phyloP scores from a whole-genome alignment of 2,113 vertebrate genomes.

The Carassius gibelio region DNA sequence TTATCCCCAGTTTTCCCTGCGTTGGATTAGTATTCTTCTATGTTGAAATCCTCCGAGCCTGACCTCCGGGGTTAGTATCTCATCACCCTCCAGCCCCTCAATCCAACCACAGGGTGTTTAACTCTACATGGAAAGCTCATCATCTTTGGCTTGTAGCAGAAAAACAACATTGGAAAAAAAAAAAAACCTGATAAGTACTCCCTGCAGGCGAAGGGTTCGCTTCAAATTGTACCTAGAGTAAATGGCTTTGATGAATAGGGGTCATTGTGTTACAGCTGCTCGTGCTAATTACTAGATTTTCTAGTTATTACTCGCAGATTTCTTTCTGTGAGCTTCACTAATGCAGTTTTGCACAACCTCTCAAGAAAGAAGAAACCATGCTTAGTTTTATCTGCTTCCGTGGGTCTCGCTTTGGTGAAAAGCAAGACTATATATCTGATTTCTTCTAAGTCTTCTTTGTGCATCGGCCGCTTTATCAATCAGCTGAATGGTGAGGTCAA shows the following conservation, averaged over 20 bases:
- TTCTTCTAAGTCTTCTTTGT: slow-evolving; percentile 37
- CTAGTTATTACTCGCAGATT: slow-evolving; percentile 65
- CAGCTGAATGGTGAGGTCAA: not conserved
- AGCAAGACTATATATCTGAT: slow-evolving; percentile 42
- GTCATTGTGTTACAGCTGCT: slow-evolving; percentile 68
- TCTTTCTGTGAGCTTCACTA: slow-evolving; percentile 56
- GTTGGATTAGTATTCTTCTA: slow-evolving; percentile 42
- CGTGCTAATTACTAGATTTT: slow-evolving; percentile 67
- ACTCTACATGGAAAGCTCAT: slow-evolving; percentile 8
- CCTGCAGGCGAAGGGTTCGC: slow-evolving; percentile 44
- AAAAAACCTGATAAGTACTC: slow-evolving; percentile 31
- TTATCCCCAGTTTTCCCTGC: slow-evolving; percentile 5
- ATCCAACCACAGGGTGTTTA: slow-evolving; percentile 16
- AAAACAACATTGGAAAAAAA: slow-evolving; percentile 21
- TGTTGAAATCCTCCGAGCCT: slow-evolving; percentile 22
- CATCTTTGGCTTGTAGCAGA: not conserved
- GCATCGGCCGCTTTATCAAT: slow-evolving; percentile 17
- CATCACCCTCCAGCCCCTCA: not conserved
- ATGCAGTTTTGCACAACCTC: slow-evolving; percentile 47
- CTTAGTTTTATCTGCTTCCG: slow-evolving; percentile 37
- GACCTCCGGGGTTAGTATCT: slow-evolving; percentile 30
- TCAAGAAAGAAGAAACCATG: slow-evolving; percentile 39
- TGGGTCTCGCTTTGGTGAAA: slow-evolving; percentile 35
- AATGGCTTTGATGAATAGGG: slow-evolving; percentile 65
- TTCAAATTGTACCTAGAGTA: slow-evolving; percentile 61